Percentiles rank a stretch among this genome's conserved stretches.
Conservation (phyloP, 2,797 vertebrate genomes). For the Adrianichthys oophorus region DNA sequence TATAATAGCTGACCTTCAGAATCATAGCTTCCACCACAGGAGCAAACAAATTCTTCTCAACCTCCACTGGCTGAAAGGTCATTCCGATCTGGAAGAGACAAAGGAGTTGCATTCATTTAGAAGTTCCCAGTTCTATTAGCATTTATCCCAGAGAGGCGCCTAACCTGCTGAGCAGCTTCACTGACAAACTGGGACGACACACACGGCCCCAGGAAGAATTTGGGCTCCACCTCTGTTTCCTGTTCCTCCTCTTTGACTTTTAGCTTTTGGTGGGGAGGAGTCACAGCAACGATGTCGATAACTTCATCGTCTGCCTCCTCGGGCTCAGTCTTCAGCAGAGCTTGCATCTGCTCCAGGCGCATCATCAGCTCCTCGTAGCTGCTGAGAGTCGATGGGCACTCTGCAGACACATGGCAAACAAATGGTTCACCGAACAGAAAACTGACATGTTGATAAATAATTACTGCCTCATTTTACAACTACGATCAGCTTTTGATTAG, state of each 20-base stretch:
- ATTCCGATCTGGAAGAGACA: constrained; percentile 86
- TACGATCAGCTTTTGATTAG: constrained; percentile 14
- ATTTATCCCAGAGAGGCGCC: not conserved
- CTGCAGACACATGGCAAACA: constrained; percentile 60
- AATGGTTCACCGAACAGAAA: not conserved
- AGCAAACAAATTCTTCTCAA: constrained; percentile 90
- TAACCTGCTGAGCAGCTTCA: constrained; percentile 90
- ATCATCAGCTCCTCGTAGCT: constrained; percentile 84
- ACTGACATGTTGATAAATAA: not conserved
- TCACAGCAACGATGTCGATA: constrained; percentile 86
- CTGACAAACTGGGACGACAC: constrained; percentile 86
- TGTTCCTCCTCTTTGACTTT: constrained; percentile 93
- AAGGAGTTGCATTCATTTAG: not conserved
- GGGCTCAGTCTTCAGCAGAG: constrained; percentile 89
- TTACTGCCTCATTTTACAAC: constrained; percentile 7
- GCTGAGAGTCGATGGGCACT: constrained; percentile 87
- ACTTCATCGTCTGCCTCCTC: constrained; percentile 86
- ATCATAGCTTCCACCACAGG: constrained; percentile 94
- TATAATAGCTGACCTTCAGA: constrained; percentile 83
- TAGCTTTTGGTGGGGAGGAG: constrained; percentile 78
- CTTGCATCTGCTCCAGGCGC: constrained; percentile 91
- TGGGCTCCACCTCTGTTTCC: constrained; percentile 85
- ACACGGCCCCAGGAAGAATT: constrained; percentile 86
- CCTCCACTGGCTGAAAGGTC: constrained; percentile 87
- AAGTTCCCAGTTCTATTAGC: not conserved